These are phyloP conservation scores for Epirrhoe tristata DNA, from an alignment of 2,888 invertebrate species.

Conservation along the genomic window DNA sequence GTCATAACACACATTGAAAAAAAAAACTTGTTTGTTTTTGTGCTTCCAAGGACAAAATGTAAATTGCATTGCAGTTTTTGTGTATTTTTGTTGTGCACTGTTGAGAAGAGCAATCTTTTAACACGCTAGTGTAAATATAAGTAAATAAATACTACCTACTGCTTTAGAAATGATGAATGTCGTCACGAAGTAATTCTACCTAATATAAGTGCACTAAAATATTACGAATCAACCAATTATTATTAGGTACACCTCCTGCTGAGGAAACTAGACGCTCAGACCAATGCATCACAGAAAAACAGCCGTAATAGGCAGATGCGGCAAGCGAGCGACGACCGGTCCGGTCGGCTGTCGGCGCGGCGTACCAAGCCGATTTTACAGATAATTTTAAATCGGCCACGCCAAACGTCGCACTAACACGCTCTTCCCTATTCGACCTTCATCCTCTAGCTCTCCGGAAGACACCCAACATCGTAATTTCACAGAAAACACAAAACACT, in stretches of 20 bases:
- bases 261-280: constrained; percentile 13
- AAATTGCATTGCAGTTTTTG: constrained; percentile 1
- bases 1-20: constrained; percentile 21
- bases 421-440: constrained; percentile 71
- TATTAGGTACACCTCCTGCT: constrained; percentile 25
- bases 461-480: constrained; percentile 62
- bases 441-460: constrained; percentile 57
- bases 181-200: neutral
- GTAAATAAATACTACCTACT: neutral
- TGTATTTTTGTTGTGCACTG: neutral
- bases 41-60: constrained; percentile 12
- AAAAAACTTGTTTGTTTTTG: constrained; percentile 37
- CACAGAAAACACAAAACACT: constrained; percentile 80
- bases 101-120: neutral
- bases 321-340: constrained; percentile 61
- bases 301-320: constrained; percentile 59
- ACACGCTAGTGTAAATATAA: too few species aligned
- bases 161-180: neutral
- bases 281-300: constrained; percentile 52
- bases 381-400: constrained; percentile 78
- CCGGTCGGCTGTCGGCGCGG: constrained; percentile 69
- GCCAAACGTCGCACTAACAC: constrained; percentile 63
- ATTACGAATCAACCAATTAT: neutral
- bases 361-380: constrained; percentile 60
- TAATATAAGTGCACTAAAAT: neutral